These are phyloP conservation scores for Callorhinus ursinus DNA, from an alignment of 2,113 vertebrate genomes.

Conservation along the genomic window DNA sequence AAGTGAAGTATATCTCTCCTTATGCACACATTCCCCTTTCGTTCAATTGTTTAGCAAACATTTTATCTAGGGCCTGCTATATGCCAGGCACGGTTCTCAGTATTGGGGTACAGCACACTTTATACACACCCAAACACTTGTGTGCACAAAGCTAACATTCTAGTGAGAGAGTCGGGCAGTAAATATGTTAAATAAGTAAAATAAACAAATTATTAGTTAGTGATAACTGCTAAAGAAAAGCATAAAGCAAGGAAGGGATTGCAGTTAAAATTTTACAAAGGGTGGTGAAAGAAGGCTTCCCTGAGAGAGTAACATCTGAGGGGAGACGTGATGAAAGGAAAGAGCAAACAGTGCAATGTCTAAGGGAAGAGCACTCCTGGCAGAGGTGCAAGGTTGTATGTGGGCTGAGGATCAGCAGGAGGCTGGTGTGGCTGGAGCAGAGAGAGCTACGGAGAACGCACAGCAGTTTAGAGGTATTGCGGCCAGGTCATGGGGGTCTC, in stretches of 20 bases:
- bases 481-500: not conserved
- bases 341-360: not conserved
- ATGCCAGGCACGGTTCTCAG: not conserved
- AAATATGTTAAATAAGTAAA: not conserved
- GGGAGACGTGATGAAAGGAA: not conserved
- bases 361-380: not conserved
- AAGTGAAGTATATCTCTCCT: not conserved
- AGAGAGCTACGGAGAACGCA: fast-evolving
- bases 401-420: not conserved
- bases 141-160: not conserved
- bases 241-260: not conserved
- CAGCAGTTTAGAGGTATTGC: not conserved
- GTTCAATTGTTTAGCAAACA: not conserved
- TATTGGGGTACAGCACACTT: not conserved
- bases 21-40: not conserved
- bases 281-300: not conserved
- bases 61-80: not conserved
- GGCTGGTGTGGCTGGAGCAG: not conserved
- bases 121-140: not conserved
- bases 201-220: not conserved
- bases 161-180: not conserved
- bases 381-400: not conserved
- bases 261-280: not conserved
- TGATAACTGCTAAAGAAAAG: not conserved
- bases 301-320: not conserved